A percentile compares a stretch with the other conserved stretches of the same genome.
Conservation (phyloP, 2,888 invertebrate genomes). For the Biston betularia region DNA sequence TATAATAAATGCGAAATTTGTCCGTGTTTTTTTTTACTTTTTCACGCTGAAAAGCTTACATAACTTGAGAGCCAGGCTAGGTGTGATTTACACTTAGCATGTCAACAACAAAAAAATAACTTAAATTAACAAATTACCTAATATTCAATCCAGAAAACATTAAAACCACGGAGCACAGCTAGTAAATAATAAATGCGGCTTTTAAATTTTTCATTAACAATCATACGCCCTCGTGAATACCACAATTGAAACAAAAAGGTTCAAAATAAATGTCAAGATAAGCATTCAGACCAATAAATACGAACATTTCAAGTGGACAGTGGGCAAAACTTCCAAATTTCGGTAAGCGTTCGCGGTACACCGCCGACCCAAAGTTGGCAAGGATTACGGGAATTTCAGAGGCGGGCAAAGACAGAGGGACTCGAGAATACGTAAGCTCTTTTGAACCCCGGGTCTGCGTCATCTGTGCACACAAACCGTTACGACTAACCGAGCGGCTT, state of each 20-base stretch:
- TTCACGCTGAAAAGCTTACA: no score
- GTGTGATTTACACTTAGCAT: no score
- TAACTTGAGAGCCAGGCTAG: no score
- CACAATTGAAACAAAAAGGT: constrained; percentile 52
- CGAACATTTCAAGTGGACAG: constrained; percentile 55
- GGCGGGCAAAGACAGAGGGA: constrained; percentile 42
- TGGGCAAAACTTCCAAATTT: constrained; percentile 62
- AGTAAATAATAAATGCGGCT: constrained; percentile 20
- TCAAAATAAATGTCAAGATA: constrained; percentile 42
- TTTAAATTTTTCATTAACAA: constrained; percentile 16
- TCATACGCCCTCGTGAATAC: constrained; percentile 23
- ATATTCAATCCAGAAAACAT: no score
- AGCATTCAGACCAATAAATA: constrained; percentile 56
- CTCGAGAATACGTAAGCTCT: constrained; percentile 40
- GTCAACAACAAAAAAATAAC: no score
- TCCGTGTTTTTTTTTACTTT: no score
- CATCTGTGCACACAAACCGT: constrained; percentile 22
- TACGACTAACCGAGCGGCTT: constrained; percentile 1
- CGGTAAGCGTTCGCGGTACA: constrained; percentile 62
- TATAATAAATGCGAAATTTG: no score
- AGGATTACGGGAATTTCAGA: constrained; percentile 59
- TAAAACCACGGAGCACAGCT: no score
- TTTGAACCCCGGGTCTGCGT: constrained; percentile 37
- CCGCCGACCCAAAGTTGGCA: constrained; percentile 59
- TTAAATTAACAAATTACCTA: no score